Base-by-base conservation (phyloP, 2,797 vertebrate genomes). In the Halcyon smyrnensis region DNA sequence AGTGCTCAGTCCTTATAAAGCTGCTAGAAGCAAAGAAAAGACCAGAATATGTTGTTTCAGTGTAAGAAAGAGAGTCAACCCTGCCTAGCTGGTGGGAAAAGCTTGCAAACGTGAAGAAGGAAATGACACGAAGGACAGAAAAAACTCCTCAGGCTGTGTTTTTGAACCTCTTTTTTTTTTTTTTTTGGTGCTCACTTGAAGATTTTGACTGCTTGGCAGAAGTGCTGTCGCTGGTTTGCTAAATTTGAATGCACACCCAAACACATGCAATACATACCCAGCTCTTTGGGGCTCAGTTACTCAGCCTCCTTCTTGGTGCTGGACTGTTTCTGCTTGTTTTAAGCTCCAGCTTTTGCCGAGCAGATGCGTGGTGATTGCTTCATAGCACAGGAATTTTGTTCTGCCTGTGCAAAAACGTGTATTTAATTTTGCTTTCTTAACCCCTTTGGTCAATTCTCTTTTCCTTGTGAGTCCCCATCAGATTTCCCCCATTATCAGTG, bases 161-260 rank as follows among this genome's bases (percentile, higher is more conserved):
- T 75, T 77, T 51, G 14, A 81, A 63, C 65, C 14, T 78, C 32
- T 41, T 41, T 41, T 11, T 20, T 70, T 56, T 78, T 19, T 45
- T 46, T 46, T 93, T 86, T 53, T 18, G 41, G 36, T 90, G 59
- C 11, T 76, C 81, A 68, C 64, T 43, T 75, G 41, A 80, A 84
- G 65, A 85, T 77, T 92, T 83, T 70, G 51, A 76, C 56, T 89
- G 67, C 63, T 93, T 88, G 56, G 50, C 46, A 46, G 77, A 25
- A 87, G 37, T 43, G 46, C 46, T 78, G 3, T 76, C 18, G 21
- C 70, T 57, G 50, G 34, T 41, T 19, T 37, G 74, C 77, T 84
- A 65, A 84, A 87, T 79, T 84, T 69, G 84, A 96, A 79, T 2
- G 46, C 70, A 84, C 62, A 86, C 69, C 69, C 86, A 89, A 84